Evolutionary conservation across 1,140 invertebrate species (phyloP).

Genomic region (Aphaenogaster ashmeadi): DNA sequence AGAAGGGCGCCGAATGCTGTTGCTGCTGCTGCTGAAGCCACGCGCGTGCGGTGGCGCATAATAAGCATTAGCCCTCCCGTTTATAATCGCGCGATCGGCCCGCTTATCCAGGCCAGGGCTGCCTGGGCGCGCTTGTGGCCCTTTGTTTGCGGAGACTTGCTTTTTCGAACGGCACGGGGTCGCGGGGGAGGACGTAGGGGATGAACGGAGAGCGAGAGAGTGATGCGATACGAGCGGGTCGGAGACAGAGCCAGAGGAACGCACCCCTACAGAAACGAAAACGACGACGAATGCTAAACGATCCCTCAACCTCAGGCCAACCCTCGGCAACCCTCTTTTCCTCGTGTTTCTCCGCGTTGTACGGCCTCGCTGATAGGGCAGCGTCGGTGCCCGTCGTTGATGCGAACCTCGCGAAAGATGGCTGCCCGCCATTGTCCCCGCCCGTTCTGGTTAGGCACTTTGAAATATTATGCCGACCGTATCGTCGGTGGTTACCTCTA

Average conservation of each 20-base stretch:
- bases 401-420: slow-evolving; percentile 81
- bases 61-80: slow-evolving; percentile 74
- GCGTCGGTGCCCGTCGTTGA: slow-evolving; percentile 68
- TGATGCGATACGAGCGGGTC: slow-evolving; percentile 15
- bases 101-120: slow-evolving; percentile 75
- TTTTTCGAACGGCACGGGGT: slow-evolving; percentile 67
- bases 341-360: slow-evolving; percentile 76
- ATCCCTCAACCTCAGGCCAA: slow-evolving; percentile 79
- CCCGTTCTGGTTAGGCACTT: slow-evolving; percentile 78
- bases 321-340: slow-evolving; percentile 79
- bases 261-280: slow-evolving; percentile 74
- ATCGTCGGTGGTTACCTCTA: slow-evolving; percentile 75
- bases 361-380: slow-evolving; percentile 79
- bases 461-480: slow-evolving; percentile 83
- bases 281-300: slow-evolving; percentile 80
- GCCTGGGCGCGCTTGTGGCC: slow-evolving; percentile 66
- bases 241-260: slow-evolving; percentile 68
- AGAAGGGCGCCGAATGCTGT: slow-evolving; percentile 49
- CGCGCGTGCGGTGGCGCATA: slow-evolving; percentile 72
- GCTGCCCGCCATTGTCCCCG: slow-evolving; percentile 78
- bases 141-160: slow-evolving; percentile 82
- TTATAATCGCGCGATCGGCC: slow-evolving; percentile 75
- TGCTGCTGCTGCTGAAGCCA: slow-evolving; percentile 53
- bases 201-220: slow-evolving; percentile 37
- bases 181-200: neutral